phyloP scores from a whole-genome alignment of 2,113 vertebrate species.

The Lynx canadensis region DNA sequence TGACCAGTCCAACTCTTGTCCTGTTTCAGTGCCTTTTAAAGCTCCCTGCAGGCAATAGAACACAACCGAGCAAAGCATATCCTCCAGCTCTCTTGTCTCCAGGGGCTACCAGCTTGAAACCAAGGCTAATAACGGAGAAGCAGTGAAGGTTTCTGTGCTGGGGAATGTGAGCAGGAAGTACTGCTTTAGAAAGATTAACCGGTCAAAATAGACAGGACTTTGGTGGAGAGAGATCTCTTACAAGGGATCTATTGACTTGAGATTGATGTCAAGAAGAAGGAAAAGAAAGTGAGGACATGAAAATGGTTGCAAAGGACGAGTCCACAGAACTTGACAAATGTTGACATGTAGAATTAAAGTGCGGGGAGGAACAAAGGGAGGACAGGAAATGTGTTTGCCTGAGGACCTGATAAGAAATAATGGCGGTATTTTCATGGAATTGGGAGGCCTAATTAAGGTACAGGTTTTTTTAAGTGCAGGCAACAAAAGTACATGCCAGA shows the following conservation, averaged over 20 bases:
- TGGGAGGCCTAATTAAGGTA: background rate
- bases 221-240: background rate
- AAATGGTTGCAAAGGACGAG: background rate
- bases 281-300: background rate
- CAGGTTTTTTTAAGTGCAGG: background rate
- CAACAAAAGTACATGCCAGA: background rate
- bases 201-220: background rate
- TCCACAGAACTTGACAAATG: background rate
- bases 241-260: background rate
- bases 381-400: background rate
- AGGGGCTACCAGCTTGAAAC: background rate
- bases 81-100: background rate
- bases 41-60: slow-evolving; percentile 4
- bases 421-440: background rate
- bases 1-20: slow-evolving; percentile 2
- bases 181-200: background rate
- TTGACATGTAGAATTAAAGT: background rate
- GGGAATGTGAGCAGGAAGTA: background rate
- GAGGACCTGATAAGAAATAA: background rate
- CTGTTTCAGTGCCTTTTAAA: background rate
- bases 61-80: background rate
- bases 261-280: background rate
- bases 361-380: background rate
- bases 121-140: slow-evolving; percentile 4
- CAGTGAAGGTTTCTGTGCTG: background rate